Evolutionary conservation across 1,140 invertebrate genomes (phyloP).

Genomic region (Dendrolimus punctatus): DNA sequence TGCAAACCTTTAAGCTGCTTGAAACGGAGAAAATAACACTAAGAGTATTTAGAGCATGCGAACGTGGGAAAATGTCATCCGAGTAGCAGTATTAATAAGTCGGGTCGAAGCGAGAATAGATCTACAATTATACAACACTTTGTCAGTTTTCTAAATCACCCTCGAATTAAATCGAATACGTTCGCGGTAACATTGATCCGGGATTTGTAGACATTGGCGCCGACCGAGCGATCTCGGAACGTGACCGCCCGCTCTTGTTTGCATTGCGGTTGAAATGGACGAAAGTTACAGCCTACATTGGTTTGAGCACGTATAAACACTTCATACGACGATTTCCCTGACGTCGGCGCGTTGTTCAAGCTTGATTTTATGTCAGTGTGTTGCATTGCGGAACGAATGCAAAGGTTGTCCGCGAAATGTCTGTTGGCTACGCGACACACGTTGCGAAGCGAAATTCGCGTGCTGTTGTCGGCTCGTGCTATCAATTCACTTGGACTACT

Average conservation of each 20-base stretch:
- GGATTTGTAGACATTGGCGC: conserved; percentile 28
- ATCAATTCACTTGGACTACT: conserved; percentile 25
- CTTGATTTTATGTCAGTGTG: conserved; percentile 51
- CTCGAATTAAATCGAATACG: conserved; percentile 39
- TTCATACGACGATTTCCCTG: conserved; percentile 50
- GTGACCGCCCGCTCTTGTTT: conserved; percentile 56
- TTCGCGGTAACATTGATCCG: conserved; percentile 31
- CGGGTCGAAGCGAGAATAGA: conserved; percentile 31
- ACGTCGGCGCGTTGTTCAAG: conserved; percentile 33
- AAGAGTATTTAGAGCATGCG: conserved; percentile 53
- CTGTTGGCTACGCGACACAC: conserved; percentile 29
- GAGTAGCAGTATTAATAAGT: conserved; percentile 38
- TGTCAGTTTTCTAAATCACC: conserved; percentile 21
- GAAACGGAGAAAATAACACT: conserved; percentile 28
- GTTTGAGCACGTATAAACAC: conserved; percentile 38
- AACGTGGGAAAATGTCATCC: conserved; percentile 51
- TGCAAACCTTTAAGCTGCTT: not conserved
- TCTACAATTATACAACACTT: conserved; percentile 31
- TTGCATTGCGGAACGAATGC: conserved; percentile 53
- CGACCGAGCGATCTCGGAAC: conserved; percentile 30
- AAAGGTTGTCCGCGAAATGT: conserved; percentile 46
- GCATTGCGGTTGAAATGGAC: conserved; percentile 53
- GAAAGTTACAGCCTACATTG: conserved; percentile 62
- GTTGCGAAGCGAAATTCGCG: conserved; percentile 44
- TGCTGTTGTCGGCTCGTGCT: conserved; percentile 31